Base-by-base conservation (phyloP, 2,113 vertebrate genomes). In the Elanoides forficatus region DNA sequence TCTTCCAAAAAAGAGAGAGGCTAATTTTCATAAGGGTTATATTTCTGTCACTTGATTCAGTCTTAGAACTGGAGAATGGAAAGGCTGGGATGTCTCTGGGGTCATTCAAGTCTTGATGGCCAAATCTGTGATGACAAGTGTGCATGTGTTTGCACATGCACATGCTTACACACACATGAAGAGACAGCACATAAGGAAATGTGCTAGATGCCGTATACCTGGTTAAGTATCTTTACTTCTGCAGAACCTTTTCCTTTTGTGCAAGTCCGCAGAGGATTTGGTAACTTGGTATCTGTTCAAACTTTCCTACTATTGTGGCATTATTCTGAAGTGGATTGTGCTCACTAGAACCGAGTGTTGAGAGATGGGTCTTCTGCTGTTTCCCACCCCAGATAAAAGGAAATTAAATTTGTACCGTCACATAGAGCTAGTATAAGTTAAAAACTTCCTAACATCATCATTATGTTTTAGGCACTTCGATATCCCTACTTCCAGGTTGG, bases 401-500 rank as follows among this genome's bases (percentile, higher is more conserved):
- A 62, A 73, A 42, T 38, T 19, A 80, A 56, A 65, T 73, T 76
- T 56, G 7, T 45, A 38, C 26, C 3, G 3, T 56, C 11, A 15
- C 23, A 12, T 1, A 81, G 30, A 15, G 38, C 16, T 81, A 20
- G 27, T 5, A 2, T 81, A 62, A 59, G 40, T 47, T 5, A 68
- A 55, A 84, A 92, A 43, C 27, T 82, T 67, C 42, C 23, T 91
- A n/a, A 47, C 15, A 14, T 80, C 23, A 58, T 34, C 2, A 17
- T 91, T 98, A 48, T 88, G 13, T 97, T 98, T 72, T 94, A 99
- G 99, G 98, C 99, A 21, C 98, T 99, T 94, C 98, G 99, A 53
- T 99, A 99, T 89, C 97, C 99, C 1, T 99, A 99, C 95, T 99
- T 99, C 97, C 99, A 98, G 11, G 98, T 99, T 91, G 99, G 99